Percentiles rank a stretch among this genome's conserved stretches.
Evolutionary conservation across 2,113 vertebrate genomes (phyloP).

Genomic region (Oryzias javanicus): DNA sequence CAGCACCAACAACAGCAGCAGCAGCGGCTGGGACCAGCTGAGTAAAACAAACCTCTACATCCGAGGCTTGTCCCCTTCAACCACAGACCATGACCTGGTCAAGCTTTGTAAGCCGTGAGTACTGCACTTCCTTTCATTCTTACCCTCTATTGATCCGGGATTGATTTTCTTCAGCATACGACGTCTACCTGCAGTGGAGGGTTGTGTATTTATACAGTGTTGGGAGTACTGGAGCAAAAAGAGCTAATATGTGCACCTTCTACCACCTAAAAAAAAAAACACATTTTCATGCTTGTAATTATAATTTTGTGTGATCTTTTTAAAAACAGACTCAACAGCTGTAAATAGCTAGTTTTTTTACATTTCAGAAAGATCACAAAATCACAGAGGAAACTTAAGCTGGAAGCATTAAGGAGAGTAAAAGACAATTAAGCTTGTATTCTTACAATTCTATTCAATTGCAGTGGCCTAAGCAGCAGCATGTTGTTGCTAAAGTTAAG

Average conservation of each 20-base stretch:
- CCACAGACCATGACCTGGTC: constrained; percentile 98
- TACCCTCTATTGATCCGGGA: constrained; percentile 49
- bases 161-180: constrained; percentile 32
- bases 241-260: too few species aligned
- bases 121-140: constrained; percentile 48
- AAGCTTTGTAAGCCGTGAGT: constrained; percentile 99
- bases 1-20: constrained; percentile 95
- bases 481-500: too few species aligned
- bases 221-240: background rate
- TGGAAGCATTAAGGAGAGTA: too few species aligned
- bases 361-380: too few species aligned
- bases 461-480: too few species aligned
- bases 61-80: constrained; percentile 91
- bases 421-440: too few species aligned
- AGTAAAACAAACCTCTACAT: constrained; percentile 99
- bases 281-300: background rate
- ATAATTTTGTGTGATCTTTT: too few species aligned
- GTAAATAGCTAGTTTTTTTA: too few species aligned
- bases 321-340: too few species aligned
- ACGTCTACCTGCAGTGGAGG: constrained; percentile 8
- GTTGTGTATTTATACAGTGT: constrained; percentile 9
- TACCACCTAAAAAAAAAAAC: too few species aligned
- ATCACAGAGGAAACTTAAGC: too few species aligned
- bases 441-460: too few species aligned
- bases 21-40: constrained; percentile 96